Conservation (phyloP, 2,888 invertebrate species). For the Calliphora vomitoria region DNA sequence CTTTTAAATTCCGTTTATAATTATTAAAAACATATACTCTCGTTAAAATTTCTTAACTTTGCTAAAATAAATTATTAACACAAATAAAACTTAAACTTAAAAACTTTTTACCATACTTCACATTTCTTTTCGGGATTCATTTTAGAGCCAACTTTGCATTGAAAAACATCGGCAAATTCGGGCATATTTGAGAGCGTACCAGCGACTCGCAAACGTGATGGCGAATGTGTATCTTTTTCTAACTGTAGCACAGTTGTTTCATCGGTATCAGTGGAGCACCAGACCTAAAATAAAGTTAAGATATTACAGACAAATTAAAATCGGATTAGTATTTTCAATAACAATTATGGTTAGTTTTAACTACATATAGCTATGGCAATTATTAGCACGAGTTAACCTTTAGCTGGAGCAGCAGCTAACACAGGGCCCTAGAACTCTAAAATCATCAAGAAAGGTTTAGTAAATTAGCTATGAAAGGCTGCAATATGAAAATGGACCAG, state of each 20-base stretch:
- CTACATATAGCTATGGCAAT: too few relatives aligned
- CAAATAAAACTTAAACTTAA: neutral
- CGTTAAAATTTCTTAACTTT: constrained; percentile 27
- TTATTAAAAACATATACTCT: constrained; percentile 43
- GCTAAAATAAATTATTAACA: constrained; percentile 12
- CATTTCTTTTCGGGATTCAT: constrained; percentile 95
- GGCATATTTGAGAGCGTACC: constrained; percentile 94
- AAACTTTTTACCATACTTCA: constrained; percentile 91
- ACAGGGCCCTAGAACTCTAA: too few relatives aligned
- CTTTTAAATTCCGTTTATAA: constrained; percentile 27
- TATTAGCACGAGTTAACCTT: too few relatives aligned
- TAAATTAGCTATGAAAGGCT: too few relatives aligned
- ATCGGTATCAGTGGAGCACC: constrained; percentile 95
- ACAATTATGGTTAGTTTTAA: too few relatives aligned
- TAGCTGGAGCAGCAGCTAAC: too few relatives aligned
- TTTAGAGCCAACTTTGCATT: constrained; percentile 89
- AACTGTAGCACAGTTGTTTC: constrained; percentile 94
- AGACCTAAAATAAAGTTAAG: constrained; percentile 86
- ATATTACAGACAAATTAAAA: neutral
- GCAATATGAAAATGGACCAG: too few relatives aligned
- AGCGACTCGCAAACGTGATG: constrained; percentile 93
- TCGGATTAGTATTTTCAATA: too few relatives aligned
- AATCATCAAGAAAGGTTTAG: too few relatives aligned
- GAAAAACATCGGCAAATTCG: constrained; percentile 93
- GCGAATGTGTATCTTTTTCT: constrained; percentile 96